Percentiles rank a stretch among this genome's conserved stretches.
These are phyloP conservation scores for Rhagoletis zephyria DNA, from an alignment of 1,140 invertebrate genomes.

Conservation along the genomic window DNA sequence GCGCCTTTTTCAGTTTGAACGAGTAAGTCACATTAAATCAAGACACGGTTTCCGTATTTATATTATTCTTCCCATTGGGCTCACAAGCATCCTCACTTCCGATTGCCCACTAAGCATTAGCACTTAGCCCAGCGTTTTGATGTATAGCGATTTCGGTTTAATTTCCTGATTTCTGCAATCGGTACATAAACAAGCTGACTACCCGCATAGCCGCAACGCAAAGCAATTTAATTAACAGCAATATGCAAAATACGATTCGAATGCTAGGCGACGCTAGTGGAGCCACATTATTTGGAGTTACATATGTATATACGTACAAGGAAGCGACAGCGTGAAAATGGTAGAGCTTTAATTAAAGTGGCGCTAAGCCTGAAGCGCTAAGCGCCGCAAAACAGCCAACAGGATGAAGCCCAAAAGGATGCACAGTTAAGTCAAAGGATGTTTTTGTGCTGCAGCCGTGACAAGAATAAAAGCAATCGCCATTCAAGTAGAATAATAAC, in stretches of 20 bases:
- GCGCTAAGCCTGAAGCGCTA: not conserved
- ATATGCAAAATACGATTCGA: constrained; percentile 7
- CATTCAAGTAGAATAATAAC: not conserved
- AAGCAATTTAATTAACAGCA: not conserved
- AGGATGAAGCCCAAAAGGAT: too few species aligned
- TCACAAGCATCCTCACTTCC: not conserved
- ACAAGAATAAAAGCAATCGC: constrained; percentile 35
- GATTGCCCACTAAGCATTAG: not conserved
- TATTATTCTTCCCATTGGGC: too few species aligned
- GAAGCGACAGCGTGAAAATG: not conserved
- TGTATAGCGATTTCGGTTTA: not conserved
- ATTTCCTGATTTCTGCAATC: constrained; percentile 36
- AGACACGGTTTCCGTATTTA: too few species aligned
- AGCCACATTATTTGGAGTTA: not conserved
- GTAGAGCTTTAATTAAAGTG: constrained; percentile 34
- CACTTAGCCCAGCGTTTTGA: not conserved
- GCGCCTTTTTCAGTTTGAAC: too few species aligned
- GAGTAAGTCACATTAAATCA: too few species aligned
- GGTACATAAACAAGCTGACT: not conserved
- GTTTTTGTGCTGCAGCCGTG: not conserved
- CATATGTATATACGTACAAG: not conserved
- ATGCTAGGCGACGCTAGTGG: not conserved
- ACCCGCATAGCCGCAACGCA: not conserved
- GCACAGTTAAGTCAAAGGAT: not conserved
- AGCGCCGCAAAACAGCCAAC: not conserved